Percentiles rank a stretch among this genome's conserved stretches.
Evolutionary conservation across 1,140 invertebrate genomes (phyloP).

Genomic region (Caenorhabditis brenneri): DNA sequence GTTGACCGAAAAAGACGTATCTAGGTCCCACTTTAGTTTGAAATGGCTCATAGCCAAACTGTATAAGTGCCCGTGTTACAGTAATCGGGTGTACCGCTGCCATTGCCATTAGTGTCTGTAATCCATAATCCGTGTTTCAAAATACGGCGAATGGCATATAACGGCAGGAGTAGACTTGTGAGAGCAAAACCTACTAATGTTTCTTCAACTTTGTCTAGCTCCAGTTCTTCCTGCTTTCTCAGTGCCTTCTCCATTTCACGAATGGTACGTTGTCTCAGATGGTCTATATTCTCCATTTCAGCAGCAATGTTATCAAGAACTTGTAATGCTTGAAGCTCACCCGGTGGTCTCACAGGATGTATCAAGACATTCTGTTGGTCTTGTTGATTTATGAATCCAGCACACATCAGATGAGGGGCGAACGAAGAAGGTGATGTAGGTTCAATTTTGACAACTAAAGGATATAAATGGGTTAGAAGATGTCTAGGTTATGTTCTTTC

Average conservation of each 20-base stretch:
- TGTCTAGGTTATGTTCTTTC: too few relatives aligned
- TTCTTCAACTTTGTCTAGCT: neutral
- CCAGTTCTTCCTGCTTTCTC: neutral
- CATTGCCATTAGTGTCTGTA: neutral
- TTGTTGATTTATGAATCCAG: neutral
- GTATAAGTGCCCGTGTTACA: neutral
- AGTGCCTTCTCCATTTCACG: neutral
- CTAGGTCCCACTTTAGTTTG: neutral
- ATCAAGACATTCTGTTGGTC: neutral
- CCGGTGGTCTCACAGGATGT: neutral
- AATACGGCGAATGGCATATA: too few relatives aligned
- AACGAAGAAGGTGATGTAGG: neutral
- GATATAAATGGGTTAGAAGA: too few relatives aligned
- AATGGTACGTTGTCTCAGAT: neutral
- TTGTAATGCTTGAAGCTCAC: neutral
- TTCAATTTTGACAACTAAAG: neutral
- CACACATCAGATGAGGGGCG: neutral
- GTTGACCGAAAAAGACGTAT: neutral
- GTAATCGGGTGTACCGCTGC: neutral
- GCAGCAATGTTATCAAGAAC: neutral
- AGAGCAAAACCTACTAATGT: neutral
- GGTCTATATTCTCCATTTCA: neutral
- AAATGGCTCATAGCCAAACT: neutral
- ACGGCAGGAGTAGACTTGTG: too few relatives aligned
- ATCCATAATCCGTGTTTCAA: too few relatives aligned